phyloP scores from a whole-genome alignment of 2,113 vertebrate species.

The Girardinichthys multiradiatus region DNA sequence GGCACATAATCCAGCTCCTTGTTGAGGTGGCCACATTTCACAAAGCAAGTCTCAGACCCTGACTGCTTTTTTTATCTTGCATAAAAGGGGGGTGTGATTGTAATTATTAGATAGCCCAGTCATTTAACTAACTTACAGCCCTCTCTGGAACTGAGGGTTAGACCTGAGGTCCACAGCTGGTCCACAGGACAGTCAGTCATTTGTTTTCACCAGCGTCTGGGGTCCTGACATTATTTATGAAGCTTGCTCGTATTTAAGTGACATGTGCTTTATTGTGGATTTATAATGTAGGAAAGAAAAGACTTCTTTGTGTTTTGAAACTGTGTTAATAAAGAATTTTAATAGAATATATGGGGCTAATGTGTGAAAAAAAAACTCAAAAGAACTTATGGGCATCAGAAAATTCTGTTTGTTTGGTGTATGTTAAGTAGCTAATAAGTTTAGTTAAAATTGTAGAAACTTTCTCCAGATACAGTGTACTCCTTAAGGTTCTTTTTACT shows the following conservation, averaged over 20 bases:
- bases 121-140: conserved; percentile 61
- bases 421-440: neutral
- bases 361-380: neutral
- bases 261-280: conserved; percentile 41
- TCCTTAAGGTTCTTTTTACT: too few relatives aligned
- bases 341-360: neutral
- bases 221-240: conserved; percentile 69
- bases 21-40: conserved; percentile 54
- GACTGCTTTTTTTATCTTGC: conserved; percentile 18
- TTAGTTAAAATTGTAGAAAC: neutral
- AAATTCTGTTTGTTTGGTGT: neutral
- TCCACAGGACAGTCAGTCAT: conserved; percentile 50
- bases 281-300: conserved; percentile 39
- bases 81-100: conserved; percentile 41
- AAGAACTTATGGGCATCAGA: neutral
- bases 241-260: conserved; percentile 55
- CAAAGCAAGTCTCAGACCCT: conserved; percentile 38
- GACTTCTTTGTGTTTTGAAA: conserved; percentile 41
- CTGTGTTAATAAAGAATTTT: conserved; percentile 8
- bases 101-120: conserved; percentile 64
- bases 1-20: conserved; percentile 68
- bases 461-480: neutral
- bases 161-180: conserved; percentile 54
- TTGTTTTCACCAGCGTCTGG: conserved; percentile 65
- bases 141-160: conserved; percentile 36